Evolutionary conservation across 2,113 vertebrate genomes (phyloP).

Genomic region (Carassius carassius): DNA sequence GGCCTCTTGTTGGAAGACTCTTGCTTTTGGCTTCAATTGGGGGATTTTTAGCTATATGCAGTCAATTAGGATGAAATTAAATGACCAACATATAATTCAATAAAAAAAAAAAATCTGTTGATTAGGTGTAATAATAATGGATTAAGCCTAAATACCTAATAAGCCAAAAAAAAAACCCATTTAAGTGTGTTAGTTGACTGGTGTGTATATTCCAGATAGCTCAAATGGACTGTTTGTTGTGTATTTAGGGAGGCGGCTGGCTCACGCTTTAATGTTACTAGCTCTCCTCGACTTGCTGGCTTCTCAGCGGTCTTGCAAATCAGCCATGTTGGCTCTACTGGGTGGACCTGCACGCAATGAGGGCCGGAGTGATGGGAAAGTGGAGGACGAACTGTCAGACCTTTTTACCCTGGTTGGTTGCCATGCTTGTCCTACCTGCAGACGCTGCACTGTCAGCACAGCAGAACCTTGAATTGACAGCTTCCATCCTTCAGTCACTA

Average conservation of each 20-base stretch:
- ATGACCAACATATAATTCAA: background rate
- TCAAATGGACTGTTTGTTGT: background rate
- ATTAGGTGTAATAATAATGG: too few species aligned
- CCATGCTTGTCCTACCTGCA: conserved; percentile 81
- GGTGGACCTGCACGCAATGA: conserved; percentile 85
- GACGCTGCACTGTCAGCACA: conserved; percentile 87
- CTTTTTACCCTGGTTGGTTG: conserved; percentile 85
- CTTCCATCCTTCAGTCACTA: conserved; percentile 92
- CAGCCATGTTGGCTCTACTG: conserved; percentile 87
- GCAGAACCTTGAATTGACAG: conserved; percentile 85
- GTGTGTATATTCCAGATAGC: background rate
- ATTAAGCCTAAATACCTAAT: background rate
- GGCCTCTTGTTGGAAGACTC: too few species aligned
- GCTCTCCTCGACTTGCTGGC: conserved; percentile 90
- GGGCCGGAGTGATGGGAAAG: conserved; percentile 68
- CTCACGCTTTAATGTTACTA: conserved; percentile 88
- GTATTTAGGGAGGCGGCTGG: conserved; percentile 75
- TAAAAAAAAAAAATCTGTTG: background rate
- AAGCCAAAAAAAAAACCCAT: too few species aligned
- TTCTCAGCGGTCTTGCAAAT: conserved; percentile 94
- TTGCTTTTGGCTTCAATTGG: too few species aligned
- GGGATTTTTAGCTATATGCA: background rate
- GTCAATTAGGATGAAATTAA: background rate
- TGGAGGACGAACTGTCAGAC: conserved; percentile 74
- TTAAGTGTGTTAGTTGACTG: background rate